Evolutionary conservation across 2,888 invertebrate species (phyloP).

Genomic region (Lasioglossum figueresi): DNA sequence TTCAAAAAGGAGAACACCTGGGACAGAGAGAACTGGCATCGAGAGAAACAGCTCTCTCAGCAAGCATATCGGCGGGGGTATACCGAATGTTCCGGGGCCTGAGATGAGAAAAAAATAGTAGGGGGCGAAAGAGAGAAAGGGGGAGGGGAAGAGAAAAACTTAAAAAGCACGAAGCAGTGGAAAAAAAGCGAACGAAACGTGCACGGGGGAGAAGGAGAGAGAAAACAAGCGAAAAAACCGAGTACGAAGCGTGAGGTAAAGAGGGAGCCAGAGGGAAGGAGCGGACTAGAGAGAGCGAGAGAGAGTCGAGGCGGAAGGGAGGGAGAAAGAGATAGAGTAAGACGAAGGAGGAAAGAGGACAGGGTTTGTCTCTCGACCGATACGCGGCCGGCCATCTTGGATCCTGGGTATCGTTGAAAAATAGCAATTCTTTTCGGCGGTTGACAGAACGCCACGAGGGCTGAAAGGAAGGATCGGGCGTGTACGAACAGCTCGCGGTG

Average conservation of each 20-base stretch:
- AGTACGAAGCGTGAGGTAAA: conserved; percentile 46
- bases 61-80: conserved; percentile 68
- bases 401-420: conserved; percentile 81
- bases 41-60: conserved; percentile 60
- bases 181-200: conserved; percentile 18
- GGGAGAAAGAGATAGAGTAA: conserved; percentile 34
- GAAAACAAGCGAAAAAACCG: conserved; percentile 27
- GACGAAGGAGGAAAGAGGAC: conserved; percentile 64
- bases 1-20: conserved; percentile 43
- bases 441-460: conserved; percentile 75
- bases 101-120: background rate
- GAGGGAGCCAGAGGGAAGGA: conserved; percentile 52
- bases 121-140: background rate
- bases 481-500: conserved; percentile 29
- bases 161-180: conserved; percentile 10
- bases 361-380: conserved; percentile 73
- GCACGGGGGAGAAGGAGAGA: conserved; percentile 19
- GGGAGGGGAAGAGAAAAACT: conserved; percentile 2
- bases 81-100: conserved; percentile 49
- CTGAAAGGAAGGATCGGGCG: conserved; percentile 47
- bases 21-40: conserved; percentile 50
- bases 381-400: conserved; percentile 81
- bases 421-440: conserved; percentile 74
- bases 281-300: conserved; percentile 26
- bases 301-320: conserved; percentile 24